Conservation (phyloP, 2,888 invertebrate species). For the Tiliacea aurago region DNA sequence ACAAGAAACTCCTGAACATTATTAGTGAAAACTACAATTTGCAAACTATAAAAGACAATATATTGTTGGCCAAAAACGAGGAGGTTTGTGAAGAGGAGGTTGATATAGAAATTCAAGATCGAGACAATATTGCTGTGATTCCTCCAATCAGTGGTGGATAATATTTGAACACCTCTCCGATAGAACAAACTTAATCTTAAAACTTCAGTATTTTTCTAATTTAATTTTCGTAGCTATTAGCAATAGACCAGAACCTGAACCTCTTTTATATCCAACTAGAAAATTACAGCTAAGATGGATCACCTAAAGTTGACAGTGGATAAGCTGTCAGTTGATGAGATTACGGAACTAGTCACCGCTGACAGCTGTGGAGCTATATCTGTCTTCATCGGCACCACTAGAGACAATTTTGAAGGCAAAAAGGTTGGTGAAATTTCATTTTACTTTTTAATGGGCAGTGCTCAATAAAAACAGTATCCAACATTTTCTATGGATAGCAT, state of each 20-base stretch:
- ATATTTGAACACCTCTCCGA: not conserved
- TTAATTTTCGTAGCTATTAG: not conserved
- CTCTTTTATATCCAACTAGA: not conserved
- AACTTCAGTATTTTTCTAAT: slow-evolving; percentile 18
- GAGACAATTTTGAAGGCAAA: slow-evolving; percentile 95
- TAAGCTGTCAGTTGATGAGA: slow-evolving; percentile 92
- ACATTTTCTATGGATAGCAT: too few relatives aligned
- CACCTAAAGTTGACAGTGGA: slow-evolving; percentile 92
- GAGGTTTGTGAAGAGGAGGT: slow-evolving; percentile 92
- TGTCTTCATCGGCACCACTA: slow-evolving; percentile 96
- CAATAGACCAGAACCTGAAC: not conserved
- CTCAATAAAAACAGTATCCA: too few relatives aligned
- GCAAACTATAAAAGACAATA: slow-evolving; percentile 91
- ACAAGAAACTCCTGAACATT: slow-evolving; percentile 90
- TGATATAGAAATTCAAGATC: slow-evolving; percentile 90
- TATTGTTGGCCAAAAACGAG: slow-evolving; percentile 96
- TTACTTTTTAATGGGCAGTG: not conserved
- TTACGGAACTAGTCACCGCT: slow-evolving; percentile 92
- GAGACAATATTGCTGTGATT: slow-evolving; percentile 97
- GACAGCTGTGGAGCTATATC: slow-evolving; percentile 96
- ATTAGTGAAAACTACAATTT: slow-evolving; percentile 92
- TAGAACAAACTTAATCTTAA: not conserved
- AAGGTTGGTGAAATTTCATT: slow-evolving; percentile 85
- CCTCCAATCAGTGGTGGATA: slow-evolving; percentile 98
- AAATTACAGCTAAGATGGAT: slow-evolving; percentile 90